Base-by-base conservation (phyloP, 2,797 vertebrate genomes). In the Cyclopterus lumpus region DNA sequence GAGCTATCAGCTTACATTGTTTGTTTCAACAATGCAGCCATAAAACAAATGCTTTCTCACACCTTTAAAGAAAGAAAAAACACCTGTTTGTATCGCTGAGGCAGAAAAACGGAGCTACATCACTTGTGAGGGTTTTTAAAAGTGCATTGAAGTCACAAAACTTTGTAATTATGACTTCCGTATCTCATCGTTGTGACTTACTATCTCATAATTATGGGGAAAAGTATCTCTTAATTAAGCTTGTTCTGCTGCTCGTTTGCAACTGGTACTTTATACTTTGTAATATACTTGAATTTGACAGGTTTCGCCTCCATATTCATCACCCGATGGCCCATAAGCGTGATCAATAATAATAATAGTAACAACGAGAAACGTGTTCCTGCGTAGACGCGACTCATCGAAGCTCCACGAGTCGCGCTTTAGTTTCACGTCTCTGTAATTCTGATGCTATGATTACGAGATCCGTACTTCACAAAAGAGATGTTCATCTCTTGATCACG, bases 401-500 rank as follows among this genome's bases (percentile, higher is more conserved):
- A 49, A 10, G 32, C 30, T 3, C 2, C 1, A 22, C 14, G 42
- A 66, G 57, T 38, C 70, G 59, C 3, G 24, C 38, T 3, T 65
- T 16, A 26, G 51, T 54, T 28, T 22, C 69, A 28, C 18, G 18
- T 64, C n/a, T 48, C 7, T 59, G 28, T 54, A 40, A n/a, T 48
- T 51, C 22, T 40, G 34, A 55, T 34, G 20, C 60, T 12, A 44
- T 80, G 83, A 79, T 79, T 73, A 61, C 28, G 28, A 28, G 12
- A 15, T 54, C 22, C 51, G 6, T 15, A 28, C 26, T 54, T 54
- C 24, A 54, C 28, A 28, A 54, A 28, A 26, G 26, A 76, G 51
- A 73, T 61, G 32, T 60, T 66, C 71, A 76, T 82, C 61, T 78
- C 55, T 26, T 82, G 81, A 82, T 72, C 75, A 58, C 34, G 54